phyloP scores from a whole-genome alignment of 2,888 invertebrate species.

The Eupsilia transversa region DNA sequence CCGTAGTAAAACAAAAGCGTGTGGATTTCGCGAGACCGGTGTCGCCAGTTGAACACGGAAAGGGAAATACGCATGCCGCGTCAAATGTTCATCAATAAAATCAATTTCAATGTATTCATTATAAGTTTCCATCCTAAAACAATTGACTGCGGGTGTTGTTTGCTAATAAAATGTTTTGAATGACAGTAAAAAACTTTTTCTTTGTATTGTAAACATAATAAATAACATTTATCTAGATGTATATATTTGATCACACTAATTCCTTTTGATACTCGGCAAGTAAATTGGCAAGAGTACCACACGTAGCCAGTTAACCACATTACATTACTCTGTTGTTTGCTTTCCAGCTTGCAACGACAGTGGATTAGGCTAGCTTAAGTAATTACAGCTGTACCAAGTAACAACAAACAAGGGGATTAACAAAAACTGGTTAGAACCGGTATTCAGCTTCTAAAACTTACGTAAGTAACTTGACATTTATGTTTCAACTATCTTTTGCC shows the following conservation, averaged over 20 bases:
- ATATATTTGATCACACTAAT: constrained; percentile 48
- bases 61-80: constrained; percentile 3
- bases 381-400: constrained; percentile 56
- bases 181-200: constrained; percentile 8
- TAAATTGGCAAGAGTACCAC: constrained; percentile 58
- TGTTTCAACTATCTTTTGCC: not conserved
- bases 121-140: constrained; percentile 26
- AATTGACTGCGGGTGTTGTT: constrained; percentile 10
- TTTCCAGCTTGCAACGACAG: constrained; percentile 57
- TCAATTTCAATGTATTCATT: constrained; percentile 18
- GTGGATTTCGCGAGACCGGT: too few species aligned
- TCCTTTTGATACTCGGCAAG: constrained; percentile 48
- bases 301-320: constrained; percentile 56
- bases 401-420: constrained; percentile 50
- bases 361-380: constrained; percentile 63
- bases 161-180: constrained; percentile 18
- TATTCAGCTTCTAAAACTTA: constrained; percentile 31
- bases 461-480: constrained; percentile 19
- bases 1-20: too few species aligned
- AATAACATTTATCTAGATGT: constrained; percentile 30
- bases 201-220: constrained; percentile 20
- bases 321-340: constrained; percentile 58
- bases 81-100: constrained; percentile 28
- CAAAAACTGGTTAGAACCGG: constrained; percentile 49
- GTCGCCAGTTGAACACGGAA: too few species aligned